Conservation (phyloP, 2,113 vertebrate genomes). For the Xiphorhynchus elegans region DNA sequence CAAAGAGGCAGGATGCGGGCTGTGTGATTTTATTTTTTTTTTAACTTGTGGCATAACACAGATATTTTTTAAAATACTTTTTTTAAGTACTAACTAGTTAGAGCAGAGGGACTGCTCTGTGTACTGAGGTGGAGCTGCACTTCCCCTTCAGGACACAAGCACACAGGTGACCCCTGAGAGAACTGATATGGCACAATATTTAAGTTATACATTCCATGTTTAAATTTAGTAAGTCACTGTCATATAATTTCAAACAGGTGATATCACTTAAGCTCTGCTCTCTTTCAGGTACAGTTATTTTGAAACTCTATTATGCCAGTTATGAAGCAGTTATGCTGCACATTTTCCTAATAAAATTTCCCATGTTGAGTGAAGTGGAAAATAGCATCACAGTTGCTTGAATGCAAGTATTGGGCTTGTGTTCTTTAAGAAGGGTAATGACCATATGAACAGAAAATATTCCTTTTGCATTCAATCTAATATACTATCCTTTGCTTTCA, state of each 20-base stretch:
- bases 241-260: neutral
- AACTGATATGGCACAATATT: neutral
- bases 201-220: neutral
- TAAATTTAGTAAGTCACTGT: neutral
- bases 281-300: neutral
- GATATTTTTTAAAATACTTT: neutral
- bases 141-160: neutral
- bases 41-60: neutral
- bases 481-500: neutral
- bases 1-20: accelerated
- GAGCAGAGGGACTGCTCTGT: neutral
- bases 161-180: neutral
- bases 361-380: neutral
- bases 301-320: neutral
- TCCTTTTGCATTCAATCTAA: neutral
- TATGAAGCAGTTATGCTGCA: neutral
- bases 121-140: neutral
- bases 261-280: neutral
- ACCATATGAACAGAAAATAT: neutral
- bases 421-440: neutral
- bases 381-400: neutral
- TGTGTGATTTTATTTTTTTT: neutral
- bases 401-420: neutral
- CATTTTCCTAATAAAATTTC: neutral
- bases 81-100: neutral